Percentiles rank a stretch among this genome's conserved stretches.
Conservation (phyloP, 1,140 invertebrate genomes). For the Protaetia brevitarsis region DNA sequence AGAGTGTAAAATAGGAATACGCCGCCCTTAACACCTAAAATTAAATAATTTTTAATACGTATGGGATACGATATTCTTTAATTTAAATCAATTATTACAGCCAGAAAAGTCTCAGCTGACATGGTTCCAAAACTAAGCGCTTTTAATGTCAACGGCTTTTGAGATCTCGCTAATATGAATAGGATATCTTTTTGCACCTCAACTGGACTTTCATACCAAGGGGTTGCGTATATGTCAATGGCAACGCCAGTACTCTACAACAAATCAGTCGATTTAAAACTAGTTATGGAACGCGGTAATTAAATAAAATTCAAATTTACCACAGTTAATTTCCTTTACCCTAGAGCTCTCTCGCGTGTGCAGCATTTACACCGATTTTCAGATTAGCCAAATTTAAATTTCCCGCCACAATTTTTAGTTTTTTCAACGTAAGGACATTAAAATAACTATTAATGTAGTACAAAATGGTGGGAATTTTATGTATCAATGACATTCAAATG, state of each 20-base stretch:
- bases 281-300: conserved; percentile 7
- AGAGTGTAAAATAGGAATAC: conserved; percentile 38
- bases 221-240: conserved; percentile 32
- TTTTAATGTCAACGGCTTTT: conserved; percentile 35
- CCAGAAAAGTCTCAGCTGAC: conserved; percentile 38
- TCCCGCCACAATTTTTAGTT: too few relatives aligned
- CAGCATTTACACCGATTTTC: not conserved
- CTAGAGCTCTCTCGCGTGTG: not conserved
- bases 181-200: conserved; percentile 30
- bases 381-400: too few relatives aligned
- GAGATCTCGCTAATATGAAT: conserved; percentile 37
- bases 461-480: too few relatives aligned
- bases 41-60: conserved; percentile 7
- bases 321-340: not conserved
- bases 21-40: conserved; percentile 40
- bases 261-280: not conserved
- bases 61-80: not conserved
- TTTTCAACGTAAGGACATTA: too few relatives aligned
- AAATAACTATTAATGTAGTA: too few relatives aligned
- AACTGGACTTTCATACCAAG: conserved; percentile 32
- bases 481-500: too few relatives aligned
- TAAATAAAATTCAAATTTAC: not conserved
- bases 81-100: conserved; percentile 27
- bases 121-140: conserved; percentile 36
- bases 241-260: conserved; percentile 39